Evolutionary conservation across 2,888 invertebrate species (phyloP).

Genomic region (Dyspetes luteomarginatus): DNA sequence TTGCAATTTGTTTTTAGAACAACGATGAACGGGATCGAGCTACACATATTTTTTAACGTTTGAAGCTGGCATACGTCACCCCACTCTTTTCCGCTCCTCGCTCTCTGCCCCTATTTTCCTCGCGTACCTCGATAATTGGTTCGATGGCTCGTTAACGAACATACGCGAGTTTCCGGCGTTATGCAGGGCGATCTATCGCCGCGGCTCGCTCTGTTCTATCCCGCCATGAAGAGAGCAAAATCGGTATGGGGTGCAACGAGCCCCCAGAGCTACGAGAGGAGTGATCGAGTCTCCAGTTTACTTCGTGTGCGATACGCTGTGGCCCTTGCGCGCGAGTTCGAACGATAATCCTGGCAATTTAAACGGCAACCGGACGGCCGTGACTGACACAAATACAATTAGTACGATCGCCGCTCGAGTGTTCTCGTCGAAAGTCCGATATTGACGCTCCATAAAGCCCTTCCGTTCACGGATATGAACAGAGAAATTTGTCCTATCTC

Average conservation of each 20-base stretch:
- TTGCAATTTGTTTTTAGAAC: slow-evolving; percentile 52
- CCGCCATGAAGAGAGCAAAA: not conserved
- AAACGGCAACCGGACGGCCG: slow-evolving; percentile 36
- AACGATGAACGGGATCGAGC: not conserved
- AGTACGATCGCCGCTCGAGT: slow-evolving; percentile 27
- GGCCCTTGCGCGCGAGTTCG: not conserved
- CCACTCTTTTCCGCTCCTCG: not conserved
- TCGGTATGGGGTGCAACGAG: slow-evolving; percentile 20
- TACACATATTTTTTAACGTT: not conserved
- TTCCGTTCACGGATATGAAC: too few species aligned
- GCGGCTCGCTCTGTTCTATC: slow-evolving; percentile 5
- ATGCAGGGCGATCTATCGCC: slow-evolving; percentile 60
- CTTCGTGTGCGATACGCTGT: not conserved
- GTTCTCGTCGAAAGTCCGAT: slow-evolving; percentile 27
- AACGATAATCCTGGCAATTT: slow-evolving; percentile 66
- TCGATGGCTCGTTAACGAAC: slow-evolving; percentile 68
- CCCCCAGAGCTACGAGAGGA: slow-evolving; percentile 22
- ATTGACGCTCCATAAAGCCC: not conserved
- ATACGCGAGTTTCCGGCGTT: slow-evolving; percentile 59
- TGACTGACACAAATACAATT: slow-evolving; percentile 68
- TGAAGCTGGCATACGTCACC: slow-evolving; percentile 2
- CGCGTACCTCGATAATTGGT: slow-evolving; percentile 65
- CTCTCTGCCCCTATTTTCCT: not conserved
- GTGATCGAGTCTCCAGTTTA: not conserved
- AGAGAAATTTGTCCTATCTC: not conserved